Base-by-base conservation (phyloP, 2,797 vertebrate species). In the Valencia hispanica region DNA sequence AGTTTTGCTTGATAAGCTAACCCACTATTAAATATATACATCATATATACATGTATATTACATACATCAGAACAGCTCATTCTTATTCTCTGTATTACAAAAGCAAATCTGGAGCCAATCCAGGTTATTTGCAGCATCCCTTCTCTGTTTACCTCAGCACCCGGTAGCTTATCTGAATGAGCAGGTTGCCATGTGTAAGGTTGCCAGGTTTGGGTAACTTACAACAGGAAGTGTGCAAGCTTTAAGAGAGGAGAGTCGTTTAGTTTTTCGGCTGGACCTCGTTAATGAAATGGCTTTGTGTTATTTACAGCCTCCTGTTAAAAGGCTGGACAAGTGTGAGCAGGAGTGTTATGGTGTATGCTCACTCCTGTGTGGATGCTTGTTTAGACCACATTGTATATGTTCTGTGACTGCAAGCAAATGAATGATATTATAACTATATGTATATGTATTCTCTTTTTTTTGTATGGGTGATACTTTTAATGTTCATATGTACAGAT, bases 261-360 rank as follows among this genome's bases (percentile, higher is more conserved):
- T 78, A 84, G 86, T 89, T 94, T 91, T 92, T 91, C 90, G 92
- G 81, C 94, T 93, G 94, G 92, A 90, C 84, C 93, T 95, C 86
- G 53, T 91, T 96, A 96, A 95, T 95, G 93, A 94, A 95, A 94
- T 82, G 84, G 88, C 89, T 90, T 87, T 89, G 90, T 87, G 90
- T 96, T 95, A 96, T 96, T 96, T 96, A 96, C 88, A 89, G 86
- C 86, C 84, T 80, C 92, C 93, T 93, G 92, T 95, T 95, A 96
- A 94, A 93, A 87, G 84, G 85, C 90, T 90, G 88, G 83, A 86
- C 80, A 86, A 85, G 83, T 81, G 88, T 86, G 90, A 86, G 81
- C 61, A 45, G 32, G 36, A 47, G 73, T 74, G n/a, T 11, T n/a
- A 74, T 25, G 30, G 53, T 68, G 47, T 59, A 53, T 72, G 72